A percentile compares a stretch with the other conserved stretches of the same genome.
Conservation (phyloP, 2,888 invertebrate species). For the Dolichomitus sp. region DNA sequence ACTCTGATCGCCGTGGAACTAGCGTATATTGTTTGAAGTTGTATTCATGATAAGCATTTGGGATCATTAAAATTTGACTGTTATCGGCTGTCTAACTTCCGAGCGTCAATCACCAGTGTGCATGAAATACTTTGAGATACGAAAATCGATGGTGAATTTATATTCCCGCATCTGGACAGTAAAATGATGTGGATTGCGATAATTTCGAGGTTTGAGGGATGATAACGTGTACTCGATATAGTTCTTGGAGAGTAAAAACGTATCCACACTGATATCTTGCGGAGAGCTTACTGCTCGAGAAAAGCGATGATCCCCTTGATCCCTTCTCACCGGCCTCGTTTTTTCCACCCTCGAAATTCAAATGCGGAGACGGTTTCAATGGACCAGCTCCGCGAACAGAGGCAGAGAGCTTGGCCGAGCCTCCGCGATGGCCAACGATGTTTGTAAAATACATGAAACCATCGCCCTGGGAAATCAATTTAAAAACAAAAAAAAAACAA, state of each 20-base stretch:
- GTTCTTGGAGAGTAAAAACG: slow-evolving; percentile 12
- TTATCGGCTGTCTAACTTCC: no score
- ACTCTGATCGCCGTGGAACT: background rate
- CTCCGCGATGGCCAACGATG: slow-evolving; percentile 15
- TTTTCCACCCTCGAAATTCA: slow-evolving; percentile 38
- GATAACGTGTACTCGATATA: slow-evolving; percentile 1
- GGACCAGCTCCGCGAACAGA: slow-evolving; percentile 10
- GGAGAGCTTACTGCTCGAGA: slow-evolving; percentile 5
- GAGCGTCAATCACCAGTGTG: no score
- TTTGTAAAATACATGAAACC: slow-evolving; percentile 62
- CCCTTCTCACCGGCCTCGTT: slow-evolving; percentile 33
- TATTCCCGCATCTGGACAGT: background rate
- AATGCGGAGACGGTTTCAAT: slow-evolving; percentile 47
- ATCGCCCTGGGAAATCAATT: slow-evolving; percentile 59
- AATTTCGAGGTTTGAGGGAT: background rate
- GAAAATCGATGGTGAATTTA: no score
- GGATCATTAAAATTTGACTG: no score
- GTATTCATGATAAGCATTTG: no score
- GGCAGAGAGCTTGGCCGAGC: slow-evolving; percentile 11
- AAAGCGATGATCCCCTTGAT: slow-evolving; percentile 22
- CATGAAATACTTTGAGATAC: no score
- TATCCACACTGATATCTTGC: slow-evolving; percentile 27
- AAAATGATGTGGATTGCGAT: background rate
- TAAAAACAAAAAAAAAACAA: slow-evolving; percentile 30
- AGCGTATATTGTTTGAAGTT: no score